Conservation (phyloP, 1,140 invertebrate genomes). For the Drosophila prosaltans region DNA sequence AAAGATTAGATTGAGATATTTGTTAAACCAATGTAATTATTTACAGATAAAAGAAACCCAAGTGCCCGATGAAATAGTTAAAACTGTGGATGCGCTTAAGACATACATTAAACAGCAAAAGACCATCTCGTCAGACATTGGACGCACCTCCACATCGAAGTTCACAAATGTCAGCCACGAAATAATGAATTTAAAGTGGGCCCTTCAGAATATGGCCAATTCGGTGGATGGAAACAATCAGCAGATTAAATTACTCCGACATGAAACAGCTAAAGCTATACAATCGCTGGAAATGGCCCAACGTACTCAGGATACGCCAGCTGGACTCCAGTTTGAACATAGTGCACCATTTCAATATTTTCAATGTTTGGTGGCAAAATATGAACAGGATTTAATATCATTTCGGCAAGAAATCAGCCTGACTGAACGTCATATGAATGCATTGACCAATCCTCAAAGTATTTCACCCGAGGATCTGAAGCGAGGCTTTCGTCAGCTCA, state of each 20-base stretch:
- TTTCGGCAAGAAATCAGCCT: constrained; percentile 89
- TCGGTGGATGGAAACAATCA: constrained; percentile 87
- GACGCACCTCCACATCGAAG: constrained; percentile 84
- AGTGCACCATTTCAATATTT: constrained; percentile 90
- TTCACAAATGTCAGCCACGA: constrained; percentile 72
- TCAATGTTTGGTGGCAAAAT: constrained; percentile 88
- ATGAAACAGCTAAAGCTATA: constrained; percentile 89
- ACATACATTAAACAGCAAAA: constrained; percentile 93
- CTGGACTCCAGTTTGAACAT: constrained; percentile 91
- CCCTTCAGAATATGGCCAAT: constrained; percentile 84
- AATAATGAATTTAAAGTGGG: constrained; percentile 76
- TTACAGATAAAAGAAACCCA: constrained; percentile 86
- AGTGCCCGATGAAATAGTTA: constrained; percentile 89
- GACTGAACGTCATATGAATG: constrained; percentile 89
- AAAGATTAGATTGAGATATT: no score
- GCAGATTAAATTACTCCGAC: constrained; percentile 88
- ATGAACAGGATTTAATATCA: constrained; percentile 88
- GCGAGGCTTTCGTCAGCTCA: constrained; percentile 89
- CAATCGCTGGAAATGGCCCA: constrained; percentile 91
- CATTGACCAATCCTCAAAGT: constrained; percentile 86
- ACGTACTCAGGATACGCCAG: constrained; percentile 90
- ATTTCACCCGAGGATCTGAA: constrained; percentile 88
- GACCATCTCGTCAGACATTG: constrained; percentile 90
- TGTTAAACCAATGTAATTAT: not conserved
- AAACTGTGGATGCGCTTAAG: constrained; percentile 86